Percentiles rank a stretch among this genome's conserved stretches.
These are phyloP conservation scores for Sceliomorpha sp. DNA, from an alignment of 2,888 invertebrate species.

Conservation along the genomic window DNA sequence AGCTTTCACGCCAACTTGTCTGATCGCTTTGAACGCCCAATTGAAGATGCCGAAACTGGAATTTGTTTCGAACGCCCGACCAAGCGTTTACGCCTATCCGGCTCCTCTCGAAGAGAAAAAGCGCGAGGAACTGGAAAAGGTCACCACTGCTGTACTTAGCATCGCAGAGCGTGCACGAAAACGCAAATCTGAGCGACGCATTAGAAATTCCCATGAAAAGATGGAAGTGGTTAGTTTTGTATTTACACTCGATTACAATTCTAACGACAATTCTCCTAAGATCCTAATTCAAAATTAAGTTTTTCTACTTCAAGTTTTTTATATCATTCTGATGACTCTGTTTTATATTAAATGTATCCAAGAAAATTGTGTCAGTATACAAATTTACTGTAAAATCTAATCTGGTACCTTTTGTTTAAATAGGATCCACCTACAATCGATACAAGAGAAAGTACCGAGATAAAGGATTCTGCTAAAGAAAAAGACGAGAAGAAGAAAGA, in stretches of 20 bases:
- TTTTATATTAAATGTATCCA: too few relatives aligned
- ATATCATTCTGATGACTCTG: too few relatives aligned
- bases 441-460: conserved; percentile 70
- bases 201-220: conserved; percentile 85
- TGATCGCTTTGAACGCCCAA: conserved; percentile 96
- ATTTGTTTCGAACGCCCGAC: conserved; percentile 94
- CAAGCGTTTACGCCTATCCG: conserved; percentile 97
- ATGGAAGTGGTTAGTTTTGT: conserved; percentile 90
- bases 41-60: conserved; percentile 96
- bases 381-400: too few relatives aligned
- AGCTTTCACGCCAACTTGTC: conserved; percentile 97
- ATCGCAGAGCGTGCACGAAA: conserved; percentile 96
- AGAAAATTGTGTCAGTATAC: too few relatives aligned
- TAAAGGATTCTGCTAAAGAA: conserved; percentile 70
- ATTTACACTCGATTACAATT: conserved; percentile 1
- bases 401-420: conserved; percentile 10
- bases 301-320: too few relatives aligned
- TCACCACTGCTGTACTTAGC: conserved; percentile 97
- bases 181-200: conserved; percentile 87
- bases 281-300: too few relatives aligned
- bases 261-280: too few relatives aligned
- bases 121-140: conserved; percentile 97
- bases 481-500: conserved; percentile 82
- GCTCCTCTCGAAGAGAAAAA: conserved; percentile 99
- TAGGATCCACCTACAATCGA: conserved; percentile 72